phyloP scores from a whole-genome alignment of 2,888 invertebrate genomes.

The Leucoma salicis region DNA sequence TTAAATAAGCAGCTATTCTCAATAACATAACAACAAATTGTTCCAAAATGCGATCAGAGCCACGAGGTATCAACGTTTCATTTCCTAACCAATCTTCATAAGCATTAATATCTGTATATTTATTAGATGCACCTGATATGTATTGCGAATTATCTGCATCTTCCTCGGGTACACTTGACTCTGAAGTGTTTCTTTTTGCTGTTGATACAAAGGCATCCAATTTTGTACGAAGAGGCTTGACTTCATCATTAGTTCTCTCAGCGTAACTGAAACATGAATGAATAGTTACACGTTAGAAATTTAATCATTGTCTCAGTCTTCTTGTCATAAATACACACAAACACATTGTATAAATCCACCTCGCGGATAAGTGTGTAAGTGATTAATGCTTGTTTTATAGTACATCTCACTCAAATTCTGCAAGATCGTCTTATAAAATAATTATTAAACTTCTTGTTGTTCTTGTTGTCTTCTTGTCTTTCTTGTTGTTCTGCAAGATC shows the following conservation, averaged over 20 bases:
- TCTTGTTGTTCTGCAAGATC: no score
- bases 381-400: no score
- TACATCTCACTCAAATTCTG: no score
- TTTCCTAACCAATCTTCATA: conserved; percentile 64
- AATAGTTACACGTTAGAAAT: no score
- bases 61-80: conserved; percentile 61
- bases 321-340: no score
- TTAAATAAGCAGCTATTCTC: conserved; percentile 55
- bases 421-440: no score
- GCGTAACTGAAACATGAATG: conserved; percentile 47
- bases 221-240: conserved; percentile 12
- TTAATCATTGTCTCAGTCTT: no score
- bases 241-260: conserved; percentile 32
- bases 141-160: conserved; percentile 35
- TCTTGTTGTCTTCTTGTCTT: no score
- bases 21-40: conserved; percentile 70
- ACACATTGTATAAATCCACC: no score
- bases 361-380: no score
- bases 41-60: conserved; percentile 65
- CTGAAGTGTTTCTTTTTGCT: conserved; percentile 28
- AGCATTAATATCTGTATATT: conserved; percentile 46
- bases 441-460: no score
- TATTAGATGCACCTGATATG: conserved; percentile 38
- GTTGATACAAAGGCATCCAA: conserved; percentile 21
- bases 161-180: conserved; percentile 39